phyloP scores from a whole-genome alignment of 1,140 invertebrate species.

The Euwallacea fornicatus region DNA sequence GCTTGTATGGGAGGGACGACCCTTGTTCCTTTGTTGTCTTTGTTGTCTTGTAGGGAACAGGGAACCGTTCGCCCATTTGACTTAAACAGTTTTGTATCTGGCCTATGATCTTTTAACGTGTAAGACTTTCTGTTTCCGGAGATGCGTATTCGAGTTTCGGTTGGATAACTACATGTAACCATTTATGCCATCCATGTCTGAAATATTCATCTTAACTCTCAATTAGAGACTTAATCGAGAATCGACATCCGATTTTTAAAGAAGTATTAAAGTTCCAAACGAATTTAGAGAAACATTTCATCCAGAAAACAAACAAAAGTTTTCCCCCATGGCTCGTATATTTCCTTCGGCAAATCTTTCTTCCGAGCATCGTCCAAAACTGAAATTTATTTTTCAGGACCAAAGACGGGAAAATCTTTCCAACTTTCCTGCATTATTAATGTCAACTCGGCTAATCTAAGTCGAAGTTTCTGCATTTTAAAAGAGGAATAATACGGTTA shows the following conservation, averaged over 20 bases:
- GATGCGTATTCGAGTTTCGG: too few relatives aligned
- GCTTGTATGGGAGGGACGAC: not conserved
- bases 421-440: constrained; percentile 32
- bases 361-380: constrained; percentile 9
- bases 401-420: constrained; percentile 31
- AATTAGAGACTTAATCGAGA: too few relatives aligned
- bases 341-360: constrained; percentile 26
- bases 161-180: too few relatives aligned
- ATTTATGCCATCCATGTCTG: too few relatives aligned
- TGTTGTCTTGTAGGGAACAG: not conserved
- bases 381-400: constrained; percentile 30
- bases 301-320: constrained; percentile 22
- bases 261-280: not conserved
- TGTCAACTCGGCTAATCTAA: constrained; percentile 29
- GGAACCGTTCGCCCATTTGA: too few relatives aligned
- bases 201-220: too few relatives aligned
- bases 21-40: not conserved
- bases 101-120: too few relatives aligned
- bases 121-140: too few relatives aligned
- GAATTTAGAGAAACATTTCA: constrained; percentile 9
- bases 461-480: constrained; percentile 32
- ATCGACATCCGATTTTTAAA: too few relatives aligned
- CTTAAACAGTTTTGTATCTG: too few relatives aligned
- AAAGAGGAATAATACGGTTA: constrained; percentile 30
- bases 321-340: constrained; percentile 25